phyloP scores from a whole-genome alignment of 1,140 invertebrate genomes.

The Cataglyphis hispanica region DNA sequence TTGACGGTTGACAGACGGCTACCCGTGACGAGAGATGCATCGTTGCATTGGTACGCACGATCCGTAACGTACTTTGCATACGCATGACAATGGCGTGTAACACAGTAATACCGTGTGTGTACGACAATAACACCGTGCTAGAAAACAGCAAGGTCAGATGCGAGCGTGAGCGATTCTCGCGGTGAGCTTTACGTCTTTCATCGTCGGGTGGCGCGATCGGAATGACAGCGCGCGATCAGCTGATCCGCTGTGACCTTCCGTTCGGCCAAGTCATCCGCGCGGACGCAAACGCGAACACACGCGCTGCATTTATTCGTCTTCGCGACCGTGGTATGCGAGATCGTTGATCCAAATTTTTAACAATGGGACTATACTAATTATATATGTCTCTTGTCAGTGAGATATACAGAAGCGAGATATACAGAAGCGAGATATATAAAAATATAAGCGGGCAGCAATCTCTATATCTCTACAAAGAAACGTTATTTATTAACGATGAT shows the following conservation, averaged over 20 bases:
- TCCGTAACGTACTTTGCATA: neutral
- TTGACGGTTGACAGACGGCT: constrained; percentile 59
- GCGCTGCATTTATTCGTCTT: constrained; percentile 63
- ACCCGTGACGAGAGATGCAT: neutral
- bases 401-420: neutral
- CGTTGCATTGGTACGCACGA: neutral
- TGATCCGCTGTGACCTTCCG: constrained; percentile 74
- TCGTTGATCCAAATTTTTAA: constrained; percentile 62
- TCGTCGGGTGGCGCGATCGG: constrained; percentile 67
- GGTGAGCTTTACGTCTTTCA: constrained; percentile 50
- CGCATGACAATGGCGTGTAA: constrained; percentile 5
- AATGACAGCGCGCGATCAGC: constrained; percentile 75
- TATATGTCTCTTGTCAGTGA: neutral
- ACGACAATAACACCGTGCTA: constrained; percentile 9
- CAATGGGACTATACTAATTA: neutral
- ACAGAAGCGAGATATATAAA: too few relatives aligned
- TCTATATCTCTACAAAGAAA: neutral
- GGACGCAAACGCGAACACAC: neutral
- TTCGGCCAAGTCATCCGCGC: constrained; percentile 59
- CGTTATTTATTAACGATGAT: too few relatives aligned
- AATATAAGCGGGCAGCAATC: neutral
- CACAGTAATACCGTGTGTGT: neutral
- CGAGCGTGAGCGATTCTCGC: neutral
- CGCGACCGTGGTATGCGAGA: constrained; percentile 33
- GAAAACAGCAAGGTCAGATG: constrained; percentile 67